Conservation (phyloP, 2,797 vertebrate genomes). For the Adrianichthys oophorus region DNA sequence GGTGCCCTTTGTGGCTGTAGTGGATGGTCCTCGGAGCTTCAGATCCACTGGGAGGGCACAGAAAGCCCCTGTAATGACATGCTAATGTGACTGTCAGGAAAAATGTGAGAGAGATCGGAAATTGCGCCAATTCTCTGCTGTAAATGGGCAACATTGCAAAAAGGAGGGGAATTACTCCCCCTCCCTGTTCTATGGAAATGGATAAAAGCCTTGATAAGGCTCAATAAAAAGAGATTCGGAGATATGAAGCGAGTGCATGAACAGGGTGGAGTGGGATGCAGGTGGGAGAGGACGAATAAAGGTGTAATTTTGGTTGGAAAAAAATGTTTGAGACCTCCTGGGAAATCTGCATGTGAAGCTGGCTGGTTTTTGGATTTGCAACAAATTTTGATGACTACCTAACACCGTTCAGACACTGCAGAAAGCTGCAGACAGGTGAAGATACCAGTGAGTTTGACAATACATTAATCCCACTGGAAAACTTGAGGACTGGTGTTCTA, state of each 20-base stretch:
- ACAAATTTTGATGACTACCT: slow-evolving; percentile 34
- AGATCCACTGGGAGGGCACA: slow-evolving; percentile 62
- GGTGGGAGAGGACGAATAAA: slow-evolving; percentile 56
- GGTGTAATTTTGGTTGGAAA: slow-evolving; percentile 62
- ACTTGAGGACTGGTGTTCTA: no score
- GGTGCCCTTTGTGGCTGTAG: slow-evolving; percentile 76
- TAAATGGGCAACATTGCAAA: slow-evolving; percentile 72
- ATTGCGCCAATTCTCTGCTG: slow-evolving; percentile 75
- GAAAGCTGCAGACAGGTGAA: not conserved
- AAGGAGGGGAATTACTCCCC: slow-evolving; percentile 60
- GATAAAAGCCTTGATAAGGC: slow-evolving; percentile 77
- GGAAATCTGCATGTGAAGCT: slow-evolving; percentile 59
- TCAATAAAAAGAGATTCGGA: slow-evolving; percentile 78
- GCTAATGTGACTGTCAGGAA: slow-evolving; percentile 81
- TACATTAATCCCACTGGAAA: not conserved
- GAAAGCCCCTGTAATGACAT: slow-evolving; percentile 77
- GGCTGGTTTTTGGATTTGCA: slow-evolving; percentile 37
- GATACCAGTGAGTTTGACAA: not conserved
- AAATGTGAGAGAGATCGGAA: slow-evolving; percentile 79
- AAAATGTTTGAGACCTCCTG: slow-evolving; percentile 53
- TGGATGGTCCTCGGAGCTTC: slow-evolving; percentile 70
- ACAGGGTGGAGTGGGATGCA: slow-evolving; percentile 54
- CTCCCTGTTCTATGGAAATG: slow-evolving; percentile 73
- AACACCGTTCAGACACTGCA: no score
- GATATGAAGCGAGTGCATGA: slow-evolving; percentile 59